phyloP scores from a whole-genome alignment of 2,888 invertebrate species.

The Dolichomitus sp. region DNA sequence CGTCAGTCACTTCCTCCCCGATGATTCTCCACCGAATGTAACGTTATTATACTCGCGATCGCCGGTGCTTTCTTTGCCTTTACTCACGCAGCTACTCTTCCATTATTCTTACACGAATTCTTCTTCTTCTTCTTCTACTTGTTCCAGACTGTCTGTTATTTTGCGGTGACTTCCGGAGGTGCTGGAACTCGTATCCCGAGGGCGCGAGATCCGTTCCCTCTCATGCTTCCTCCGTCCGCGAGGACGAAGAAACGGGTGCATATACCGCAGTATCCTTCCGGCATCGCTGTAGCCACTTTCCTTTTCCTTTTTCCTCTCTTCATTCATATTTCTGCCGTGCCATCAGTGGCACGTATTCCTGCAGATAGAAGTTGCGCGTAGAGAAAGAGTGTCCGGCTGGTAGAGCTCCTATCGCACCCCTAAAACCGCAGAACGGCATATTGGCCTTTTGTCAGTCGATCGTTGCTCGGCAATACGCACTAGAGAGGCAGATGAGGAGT shows the following conservation, averaged over 20 bases:
- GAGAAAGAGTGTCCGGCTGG: conserved; percentile 44
- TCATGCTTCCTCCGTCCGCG: neutral
- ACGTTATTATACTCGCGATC: conserved; percentile 19
- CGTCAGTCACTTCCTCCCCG: conserved; percentile 25
- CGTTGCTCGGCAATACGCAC: conserved; percentile 57
- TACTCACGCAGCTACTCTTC: conserved; percentile 42
- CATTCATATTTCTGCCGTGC: conserved; percentile 10
- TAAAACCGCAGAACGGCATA: conserved; percentile 83
- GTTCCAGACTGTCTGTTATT: conserved; percentile 40
- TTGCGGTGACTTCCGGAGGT: conserved; percentile 65
- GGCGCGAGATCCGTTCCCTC: conserved; percentile 53
- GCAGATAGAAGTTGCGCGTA: conserved; percentile 4
- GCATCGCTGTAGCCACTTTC: conserved; percentile 19
- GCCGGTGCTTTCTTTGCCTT: conserved; percentile 44
- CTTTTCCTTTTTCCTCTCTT: conserved; percentile 25
- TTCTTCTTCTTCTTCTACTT: conserved; percentile 26
- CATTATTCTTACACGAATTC: conserved; percentile 3
- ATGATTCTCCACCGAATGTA: neutral
- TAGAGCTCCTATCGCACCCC: conserved; percentile 71
- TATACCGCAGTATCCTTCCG: conserved; percentile 67
- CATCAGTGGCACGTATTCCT: conserved; percentile 4
- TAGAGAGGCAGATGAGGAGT: conserved; percentile 20
- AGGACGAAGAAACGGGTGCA: conserved; percentile 17
- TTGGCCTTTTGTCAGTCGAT: conserved; percentile 78
- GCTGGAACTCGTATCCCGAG: conserved; percentile 32